Evolutionary conservation across 2,797 vertebrate genomes (phyloP), one percentile per base, ranked within the genome.

Genomic region (Knipowitschia caucasica): DNA sequence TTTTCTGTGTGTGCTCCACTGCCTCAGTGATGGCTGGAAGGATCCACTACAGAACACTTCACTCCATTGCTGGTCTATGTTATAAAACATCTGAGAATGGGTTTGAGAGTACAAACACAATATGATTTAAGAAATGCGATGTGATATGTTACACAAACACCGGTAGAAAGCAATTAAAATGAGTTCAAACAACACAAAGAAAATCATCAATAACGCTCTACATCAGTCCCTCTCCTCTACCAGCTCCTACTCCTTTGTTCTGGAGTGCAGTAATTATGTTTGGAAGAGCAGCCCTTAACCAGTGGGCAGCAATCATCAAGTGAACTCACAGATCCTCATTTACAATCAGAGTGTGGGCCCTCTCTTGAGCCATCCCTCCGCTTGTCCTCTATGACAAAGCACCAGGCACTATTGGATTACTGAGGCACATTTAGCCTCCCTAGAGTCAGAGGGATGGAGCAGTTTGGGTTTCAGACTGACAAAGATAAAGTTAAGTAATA

Each of bases 251-350:
- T n/a, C n/a, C n/a, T 8, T 36, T 36, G 34, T 17, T 17, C 34
- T 36, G 5, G 15, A 55, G 33, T 30, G 20, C 3, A 10, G 36
- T 39, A 39, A 39, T 20, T 39, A 2, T 39, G 11, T 21, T 8
- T 39, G 7, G 8, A 21, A 9, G 36, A 39, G 2, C 9, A n/a
- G n/a, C 15, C 7, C 35, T 11, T 14, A 20, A 21, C 18, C 17
- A 21, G 18, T 10, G 36, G 38, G 42, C 43, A 46, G 40, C 30
- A 62, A 55, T 42, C 31, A 49, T 53, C 57, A 44, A 47, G 25
- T 40, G 23, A 35, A 34, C 42, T 29, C 26, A 24, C 50, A 55
- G 42, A 71, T 53, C 23, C 70, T 71, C 44, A 69, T 74, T 67
- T 49, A 64, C 51, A 69, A 56, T 62, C 52, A 61, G 9, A 43